These are phyloP conservation scores for Cryptotermes secundus DNA, from an alignment of 1,140 invertebrate species.

Conservation along the genomic window DNA sequence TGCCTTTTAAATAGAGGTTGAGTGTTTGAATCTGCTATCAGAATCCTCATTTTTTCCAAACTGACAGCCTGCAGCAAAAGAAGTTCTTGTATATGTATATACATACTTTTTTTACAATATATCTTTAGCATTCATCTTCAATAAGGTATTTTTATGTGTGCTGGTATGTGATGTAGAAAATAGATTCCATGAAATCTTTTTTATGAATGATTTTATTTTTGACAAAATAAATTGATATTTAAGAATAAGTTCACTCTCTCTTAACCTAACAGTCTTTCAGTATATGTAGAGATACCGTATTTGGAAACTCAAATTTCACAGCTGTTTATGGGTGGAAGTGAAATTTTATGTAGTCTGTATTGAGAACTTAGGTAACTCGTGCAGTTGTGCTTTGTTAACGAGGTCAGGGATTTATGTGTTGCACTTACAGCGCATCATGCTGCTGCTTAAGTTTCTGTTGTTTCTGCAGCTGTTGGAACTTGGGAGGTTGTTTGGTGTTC, in stretches of 20 bases:
- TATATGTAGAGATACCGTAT: too few species aligned
- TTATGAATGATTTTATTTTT: constrained; percentile 32
- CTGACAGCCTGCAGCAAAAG: background rate
- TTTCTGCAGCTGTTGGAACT: too few species aligned
- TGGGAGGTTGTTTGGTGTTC: too few species aligned
- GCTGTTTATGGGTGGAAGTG: too few species aligned
- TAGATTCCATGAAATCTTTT: constrained; percentile 22
- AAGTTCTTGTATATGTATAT: constrained; percentile 2
- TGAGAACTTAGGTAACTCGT: too few species aligned
- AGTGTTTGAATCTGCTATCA: constrained; percentile 20
- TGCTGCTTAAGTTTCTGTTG: too few species aligned
- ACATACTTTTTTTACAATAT: constrained; percentile 21
- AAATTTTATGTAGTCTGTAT: too few species aligned
- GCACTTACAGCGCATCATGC: too few species aligned
- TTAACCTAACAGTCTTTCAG: background rate
- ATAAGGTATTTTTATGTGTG: constrained; percentile 28
- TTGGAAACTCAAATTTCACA: too few species aligned
- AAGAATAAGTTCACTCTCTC: background rate
- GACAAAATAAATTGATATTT: constrained; percentile 26
- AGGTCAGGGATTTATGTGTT: too few species aligned
- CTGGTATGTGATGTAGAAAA: background rate
- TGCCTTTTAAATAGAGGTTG: constrained; percentile 21
- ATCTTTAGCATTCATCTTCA: background rate
- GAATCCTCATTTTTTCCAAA: constrained; percentile 22
- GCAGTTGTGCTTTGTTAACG: too few species aligned